Base-by-base conservation (phyloP, 2,797 vertebrate species). In the Tenualosa thibaudeaui region DNA sequence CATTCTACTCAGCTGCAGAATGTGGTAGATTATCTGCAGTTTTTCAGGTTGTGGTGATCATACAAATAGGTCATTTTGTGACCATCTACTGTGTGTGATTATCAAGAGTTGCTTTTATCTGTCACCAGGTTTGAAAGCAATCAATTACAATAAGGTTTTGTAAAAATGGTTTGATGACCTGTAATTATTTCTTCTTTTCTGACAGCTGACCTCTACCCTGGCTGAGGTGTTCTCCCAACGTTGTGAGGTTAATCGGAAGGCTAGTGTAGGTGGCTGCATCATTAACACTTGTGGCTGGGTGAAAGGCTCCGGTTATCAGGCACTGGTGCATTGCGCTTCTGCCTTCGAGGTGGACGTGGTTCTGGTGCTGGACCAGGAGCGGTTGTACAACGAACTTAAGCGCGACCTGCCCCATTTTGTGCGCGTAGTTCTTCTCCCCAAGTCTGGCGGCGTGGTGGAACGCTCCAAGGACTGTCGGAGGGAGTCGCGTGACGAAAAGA, bases 231-330 rank as follows among this genome's bases (percentile, higher is more conserved):
- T 98, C 93, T 98, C 98, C 84, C 97, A 98, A 88, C 96, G 98
- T 65, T 99, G 98, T 15, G 98, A 99, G 88, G 96, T 98, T 88
- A 99, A 99, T 93, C 95, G 98, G 54, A 97, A 96, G 0, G 98
- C 98, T 0, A 98, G 97, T 0, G 97, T 98, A 1, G 98, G 98
- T 4, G 98, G 98, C 90, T 99, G 98, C 10, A 96, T 99, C 91
- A 99, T 99, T 90, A 99, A 99, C 93, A 99, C 97, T 1, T 99
- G 98, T 0, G 98, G 98, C 87, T 99, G 98, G 98, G 98, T 99
- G 86, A 99, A 99, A 88, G 97, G 98, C 84, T 98, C 97, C 0
- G 98, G 98, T 10, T 99, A 99, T 92, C 98, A 99, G 91, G 98
- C 98, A 0, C 93, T 99, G 89, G 97, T 99, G 71, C 97, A 99